A percentile compares a stretch with the other conserved stretches of the same genome.
These are phyloP conservation scores for Turdus rufiventris DNA, from an alignment of 2,113 vertebrate species.

Conservation along the genomic window DNA sequence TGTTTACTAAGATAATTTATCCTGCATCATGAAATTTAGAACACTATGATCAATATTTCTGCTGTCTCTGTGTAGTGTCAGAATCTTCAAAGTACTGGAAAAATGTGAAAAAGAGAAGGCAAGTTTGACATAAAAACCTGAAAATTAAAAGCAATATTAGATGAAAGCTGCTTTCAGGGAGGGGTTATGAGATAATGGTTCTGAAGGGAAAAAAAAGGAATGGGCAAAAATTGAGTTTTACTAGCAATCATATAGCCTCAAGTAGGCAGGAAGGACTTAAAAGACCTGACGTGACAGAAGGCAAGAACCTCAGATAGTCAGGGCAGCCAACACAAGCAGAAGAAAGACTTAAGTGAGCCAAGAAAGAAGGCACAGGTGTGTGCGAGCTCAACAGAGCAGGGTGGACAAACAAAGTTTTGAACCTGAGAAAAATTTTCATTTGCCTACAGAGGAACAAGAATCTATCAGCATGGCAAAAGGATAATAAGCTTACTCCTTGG, in stretches of 20 bases:
- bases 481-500: background rate
- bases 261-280: background rate
- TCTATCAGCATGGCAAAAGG: fast-evolving
- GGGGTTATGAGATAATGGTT: background rate
- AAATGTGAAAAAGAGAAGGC: background rate
- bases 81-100: background rate
- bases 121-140: background rate
- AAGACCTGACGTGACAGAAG: background rate
- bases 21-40: background rate
- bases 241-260: background rate
- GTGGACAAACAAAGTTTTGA: background rate
- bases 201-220: background rate
- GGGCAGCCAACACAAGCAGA: background rate
- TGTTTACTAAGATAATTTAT: background rate
- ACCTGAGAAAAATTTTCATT: background rate
- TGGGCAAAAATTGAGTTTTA: background rate
- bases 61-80: background rate
- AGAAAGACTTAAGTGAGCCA: background rate
- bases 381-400: background rate
- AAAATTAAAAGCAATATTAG: background rate
- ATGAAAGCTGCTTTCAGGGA: background rate
- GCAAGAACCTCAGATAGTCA: background rate
- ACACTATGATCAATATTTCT: background rate
- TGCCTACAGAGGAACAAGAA: background rate
- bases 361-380: background rate